Percentiles rank a stretch among this genome's conserved stretches.
phyloP scores from a whole-genome alignment of 2,888 invertebrate genomes.

The Tenthredo mesomela region DNA sequence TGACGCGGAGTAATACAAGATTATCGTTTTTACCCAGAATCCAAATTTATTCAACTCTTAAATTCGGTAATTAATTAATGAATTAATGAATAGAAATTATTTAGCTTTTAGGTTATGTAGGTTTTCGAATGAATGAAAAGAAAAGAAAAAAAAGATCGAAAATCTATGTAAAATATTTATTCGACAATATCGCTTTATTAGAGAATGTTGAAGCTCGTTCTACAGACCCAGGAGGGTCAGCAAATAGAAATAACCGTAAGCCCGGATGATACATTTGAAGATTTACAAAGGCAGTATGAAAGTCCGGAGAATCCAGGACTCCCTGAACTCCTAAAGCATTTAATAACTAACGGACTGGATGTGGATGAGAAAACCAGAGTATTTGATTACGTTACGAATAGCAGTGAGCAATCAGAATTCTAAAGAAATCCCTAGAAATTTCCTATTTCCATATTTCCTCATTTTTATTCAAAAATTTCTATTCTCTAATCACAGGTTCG shows the following conservation, averaged over 20 bases:
- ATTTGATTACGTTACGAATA: conserved; percentile 57
- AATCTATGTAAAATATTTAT: background rate
- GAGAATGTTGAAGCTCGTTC: conserved; percentile 58
- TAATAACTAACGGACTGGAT: conserved; percentile 58
- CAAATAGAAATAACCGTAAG: conserved; percentile 58
- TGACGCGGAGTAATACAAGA: background rate
- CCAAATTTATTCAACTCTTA: background rate
- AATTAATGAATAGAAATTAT: background rate
- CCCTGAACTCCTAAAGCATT: conserved; percentile 54
- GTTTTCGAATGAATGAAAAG: too few species aligned
- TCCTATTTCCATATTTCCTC: background rate
- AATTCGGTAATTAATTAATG: conserved; percentile 16
- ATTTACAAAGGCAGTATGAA: conserved; percentile 57
- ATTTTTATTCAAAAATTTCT: background rate
- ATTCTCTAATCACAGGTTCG: conserved; percentile 36
- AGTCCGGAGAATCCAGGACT: conserved; percentile 53
- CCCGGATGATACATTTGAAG: conserved; percentile 58
- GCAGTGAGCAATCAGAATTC: conserved; percentile 52
- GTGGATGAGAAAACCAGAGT: conserved; percentile 57
- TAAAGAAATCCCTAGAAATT: background rate
- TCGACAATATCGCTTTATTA: conserved; percentile 4
- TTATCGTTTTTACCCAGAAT: background rate
- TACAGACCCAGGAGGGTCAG: conserved; percentile 58
- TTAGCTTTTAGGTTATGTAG: too few species aligned
- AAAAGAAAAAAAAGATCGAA: background rate